Percentiles rank a stretch among this genome's conserved stretches.
phyloP scores from a whole-genome alignment of 2,888 invertebrate genomes.

The Phragmatobia fuliginosa region DNA sequence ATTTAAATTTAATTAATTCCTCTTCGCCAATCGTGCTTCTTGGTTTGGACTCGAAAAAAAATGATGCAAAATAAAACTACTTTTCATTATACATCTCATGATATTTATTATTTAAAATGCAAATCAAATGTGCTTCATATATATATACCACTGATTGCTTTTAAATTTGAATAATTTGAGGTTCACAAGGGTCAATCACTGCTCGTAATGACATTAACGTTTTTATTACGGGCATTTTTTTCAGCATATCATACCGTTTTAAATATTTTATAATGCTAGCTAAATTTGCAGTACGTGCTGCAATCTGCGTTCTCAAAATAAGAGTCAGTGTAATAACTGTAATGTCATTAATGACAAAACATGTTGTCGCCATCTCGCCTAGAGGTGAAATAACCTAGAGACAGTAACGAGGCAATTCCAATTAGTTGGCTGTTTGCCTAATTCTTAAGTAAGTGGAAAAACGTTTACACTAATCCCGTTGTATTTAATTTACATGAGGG shows the following conservation, averaged over 20 bases:
- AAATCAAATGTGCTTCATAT: conserved; percentile 10
- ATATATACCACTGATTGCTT: conserved; percentile 32
- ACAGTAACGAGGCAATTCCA: conserved; percentile 37
- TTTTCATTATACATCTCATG: neutral
- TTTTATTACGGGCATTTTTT: conserved; percentile 60
- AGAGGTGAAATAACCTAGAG: conserved; percentile 25
- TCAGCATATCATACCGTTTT: conserved; percentile 57
- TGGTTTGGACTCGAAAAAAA: conserved; percentile 34
- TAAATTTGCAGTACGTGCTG: conserved; percentile 54
- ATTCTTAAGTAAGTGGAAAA: conserved; percentile 57
- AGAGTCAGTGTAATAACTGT: conserved; percentile 46
- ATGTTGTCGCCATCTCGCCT: conserved; percentile 34
- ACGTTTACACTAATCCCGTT: conserved; percentile 45
- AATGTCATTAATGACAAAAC: conserved; percentile 53
- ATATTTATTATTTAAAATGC: conserved; percentile 15
- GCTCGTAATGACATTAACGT: conserved; percentile 52
- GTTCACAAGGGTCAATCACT: conserved; percentile 50
- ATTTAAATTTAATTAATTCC: conserved; percentile 80
- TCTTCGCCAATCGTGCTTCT: conserved; percentile 58
- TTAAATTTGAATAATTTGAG: conserved; percentile 44
- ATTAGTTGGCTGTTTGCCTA: conserved; percentile 23
- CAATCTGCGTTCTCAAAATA: conserved; percentile 45
- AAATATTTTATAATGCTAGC: conserved; percentile 57
- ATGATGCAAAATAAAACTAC: conserved; percentile 19
- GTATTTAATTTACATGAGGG: conserved; percentile 60